These are phyloP conservation scores for Meliscaeva auricollis DNA, from an alignment of 2,888 invertebrate genomes.

Conservation along the genomic window DNA sequence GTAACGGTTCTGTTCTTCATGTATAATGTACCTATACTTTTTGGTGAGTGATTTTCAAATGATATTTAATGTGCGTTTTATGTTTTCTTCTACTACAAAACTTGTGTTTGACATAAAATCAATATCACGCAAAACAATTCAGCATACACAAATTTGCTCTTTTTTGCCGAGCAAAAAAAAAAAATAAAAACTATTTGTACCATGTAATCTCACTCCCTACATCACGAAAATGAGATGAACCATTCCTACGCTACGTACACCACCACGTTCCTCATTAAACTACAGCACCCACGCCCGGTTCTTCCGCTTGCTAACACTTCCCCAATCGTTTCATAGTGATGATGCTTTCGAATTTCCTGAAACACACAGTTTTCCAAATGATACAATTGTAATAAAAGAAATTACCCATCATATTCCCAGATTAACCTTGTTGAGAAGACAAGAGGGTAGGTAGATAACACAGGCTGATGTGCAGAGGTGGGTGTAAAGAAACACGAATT, in stretches of 20 bases:
- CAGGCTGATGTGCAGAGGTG: too few species aligned
- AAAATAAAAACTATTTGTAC: neutral
- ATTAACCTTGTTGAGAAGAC: slow-evolving; percentile 42
- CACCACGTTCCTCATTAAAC: slow-evolving; percentile 33
- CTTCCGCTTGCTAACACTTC: neutral
- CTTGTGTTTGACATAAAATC: too few species aligned
- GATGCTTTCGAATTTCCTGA: slow-evolving; percentile 27
- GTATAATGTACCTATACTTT: too few species aligned
- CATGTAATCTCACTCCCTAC: neutral
- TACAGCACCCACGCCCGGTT: neutral
- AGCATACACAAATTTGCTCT: too few species aligned
- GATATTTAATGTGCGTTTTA: too few species aligned
- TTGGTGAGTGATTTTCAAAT: too few species aligned
- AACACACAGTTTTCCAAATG: slow-evolving; percentile 55
- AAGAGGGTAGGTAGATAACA: too few species aligned
- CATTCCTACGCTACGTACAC: neutral
- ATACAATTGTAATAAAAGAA: slow-evolving; percentile 70
- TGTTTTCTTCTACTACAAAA: too few species aligned
- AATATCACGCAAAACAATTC: too few species aligned
- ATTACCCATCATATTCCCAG: slow-evolving; percentile 62
- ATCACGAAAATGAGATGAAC: slow-evolving; percentile 18
- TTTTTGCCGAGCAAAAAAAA: too few species aligned
- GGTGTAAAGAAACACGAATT: slow-evolving; percentile 1
- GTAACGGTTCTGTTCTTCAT: too few species aligned
- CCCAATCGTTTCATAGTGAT: slow-evolving; percentile 23